phyloP scores from a whole-genome alignment of 2,797 vertebrate genomes.

The Falco cherrug region DNA sequence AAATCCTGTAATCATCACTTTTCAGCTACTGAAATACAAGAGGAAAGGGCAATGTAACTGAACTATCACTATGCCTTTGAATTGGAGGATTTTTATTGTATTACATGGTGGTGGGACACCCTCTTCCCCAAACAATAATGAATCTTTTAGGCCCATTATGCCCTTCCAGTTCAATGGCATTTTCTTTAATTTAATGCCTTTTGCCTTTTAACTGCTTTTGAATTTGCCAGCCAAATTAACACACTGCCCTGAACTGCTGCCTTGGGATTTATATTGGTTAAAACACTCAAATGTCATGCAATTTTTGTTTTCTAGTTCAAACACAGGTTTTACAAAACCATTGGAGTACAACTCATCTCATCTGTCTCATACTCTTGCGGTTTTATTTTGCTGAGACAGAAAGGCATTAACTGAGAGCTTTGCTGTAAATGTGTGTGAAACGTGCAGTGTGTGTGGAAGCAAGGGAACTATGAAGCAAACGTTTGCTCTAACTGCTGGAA shows the following conservation, averaged over 20 bases:
- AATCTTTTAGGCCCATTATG: constrained; percentile 18
- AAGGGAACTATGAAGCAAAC: not conserved
- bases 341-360: not conserved
- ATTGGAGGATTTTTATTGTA: not conserved
- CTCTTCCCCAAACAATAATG: constrained; percentile 13
- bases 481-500: not conserved
- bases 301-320: constrained; percentile 47
- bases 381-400: not conserved
- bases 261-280: constrained; percentile 37
- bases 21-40: not conserved
- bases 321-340: not conserved
- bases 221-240: constrained; percentile 49
- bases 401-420: not conserved
- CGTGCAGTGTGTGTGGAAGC: not conserved
- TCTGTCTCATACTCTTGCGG: not conserved
- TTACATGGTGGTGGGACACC: not conserved
- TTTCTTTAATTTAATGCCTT: constrained; percentile 47
- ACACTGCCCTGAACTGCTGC: not conserved
- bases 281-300: constrained; percentile 38
- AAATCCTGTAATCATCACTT: not conserved
- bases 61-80: not conserved
- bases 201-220: constrained; percentile 46
- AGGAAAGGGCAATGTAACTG: not conserved
- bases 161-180: not conserved
- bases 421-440: not conserved